These are phyloP conservation scores for Petrocephalus sullivani DNA, from an alignment of 2,797 vertebrate genomes.

Conservation along the genomic window DNA sequence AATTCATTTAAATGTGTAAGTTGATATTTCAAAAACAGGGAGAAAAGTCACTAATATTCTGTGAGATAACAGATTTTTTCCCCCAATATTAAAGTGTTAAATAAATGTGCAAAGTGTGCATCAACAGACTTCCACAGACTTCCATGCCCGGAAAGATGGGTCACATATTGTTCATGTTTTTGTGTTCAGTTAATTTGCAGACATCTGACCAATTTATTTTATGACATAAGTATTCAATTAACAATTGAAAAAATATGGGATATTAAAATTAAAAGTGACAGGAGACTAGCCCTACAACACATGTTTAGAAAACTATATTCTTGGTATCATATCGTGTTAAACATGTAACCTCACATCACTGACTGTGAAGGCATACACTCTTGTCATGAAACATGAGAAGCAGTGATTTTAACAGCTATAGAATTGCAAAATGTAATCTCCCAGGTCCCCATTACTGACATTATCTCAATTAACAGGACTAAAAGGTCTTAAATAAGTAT, in stretches of 20 bases:
- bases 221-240: background rate
- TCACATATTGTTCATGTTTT: background rate
- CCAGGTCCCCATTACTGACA: background rate
- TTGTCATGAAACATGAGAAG: background rate
- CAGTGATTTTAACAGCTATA: background rate
- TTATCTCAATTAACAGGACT: background rate
- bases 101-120: background rate
- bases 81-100: background rate
- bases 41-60: background rate
- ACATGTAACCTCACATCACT: background rate
- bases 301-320: background rate
- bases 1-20: background rate
- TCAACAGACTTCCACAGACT: background rate
- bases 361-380: background rate
- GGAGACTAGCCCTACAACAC: background rate
- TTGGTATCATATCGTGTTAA: background rate
- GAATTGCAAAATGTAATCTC: background rate
- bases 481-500: background rate
- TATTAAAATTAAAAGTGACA: background rate
- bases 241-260: background rate
- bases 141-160: background rate
- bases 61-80: background rate
- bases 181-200: background rate
- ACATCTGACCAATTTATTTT: background rate
- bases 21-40: background rate